Conservation (phyloP, 2,888 invertebrate species). For the Spilarctia lutea region DNA sequence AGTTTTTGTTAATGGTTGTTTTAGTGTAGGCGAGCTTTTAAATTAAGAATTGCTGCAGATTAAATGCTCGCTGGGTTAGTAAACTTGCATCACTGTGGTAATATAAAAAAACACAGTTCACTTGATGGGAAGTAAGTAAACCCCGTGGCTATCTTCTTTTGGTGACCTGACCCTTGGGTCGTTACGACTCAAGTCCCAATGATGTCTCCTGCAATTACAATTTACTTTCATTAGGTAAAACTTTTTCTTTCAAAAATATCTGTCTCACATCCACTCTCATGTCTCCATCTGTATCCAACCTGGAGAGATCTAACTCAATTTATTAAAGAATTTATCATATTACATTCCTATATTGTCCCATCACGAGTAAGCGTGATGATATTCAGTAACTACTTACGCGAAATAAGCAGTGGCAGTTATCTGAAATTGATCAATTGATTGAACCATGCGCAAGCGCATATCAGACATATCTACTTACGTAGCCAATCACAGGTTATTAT, state of each 20-base stretch:
- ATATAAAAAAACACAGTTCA: not conserved
- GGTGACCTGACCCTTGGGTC: no score
- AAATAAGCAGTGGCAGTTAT: slow-evolving; percentile 34
- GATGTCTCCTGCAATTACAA: not conserved
- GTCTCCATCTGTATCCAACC: no score
- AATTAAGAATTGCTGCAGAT: not conserved
- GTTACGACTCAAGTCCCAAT: no score
- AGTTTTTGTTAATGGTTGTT: slow-evolving; percentile 12
- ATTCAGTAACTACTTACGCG: slow-evolving; percentile 26
- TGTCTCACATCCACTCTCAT: no score
- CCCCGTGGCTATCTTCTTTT: no score
- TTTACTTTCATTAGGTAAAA: not conserved
- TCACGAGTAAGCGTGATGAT: slow-evolving; percentile 26
- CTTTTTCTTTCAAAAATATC: not conserved
- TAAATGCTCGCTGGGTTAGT: not conserved
- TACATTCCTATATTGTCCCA: slow-evolving; percentile 17
- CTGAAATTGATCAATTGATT: slow-evolving; percentile 34
- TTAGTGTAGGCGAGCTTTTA: slow-evolving; percentile 11
- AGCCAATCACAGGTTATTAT: not conserved
- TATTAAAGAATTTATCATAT: slow-evolving; percentile 16
- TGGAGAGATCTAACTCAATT: not conserved
- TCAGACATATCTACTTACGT: slow-evolving; percentile 6
- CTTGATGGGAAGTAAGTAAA: not conserved
- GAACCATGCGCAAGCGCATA: slow-evolving; percentile 22
- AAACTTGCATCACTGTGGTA: not conserved